Evolutionary conservation across 2,888 invertebrate species (phyloP), one percentile per base, ranked within the genome.

Genomic region (Cephonodes hylas): DNA sequence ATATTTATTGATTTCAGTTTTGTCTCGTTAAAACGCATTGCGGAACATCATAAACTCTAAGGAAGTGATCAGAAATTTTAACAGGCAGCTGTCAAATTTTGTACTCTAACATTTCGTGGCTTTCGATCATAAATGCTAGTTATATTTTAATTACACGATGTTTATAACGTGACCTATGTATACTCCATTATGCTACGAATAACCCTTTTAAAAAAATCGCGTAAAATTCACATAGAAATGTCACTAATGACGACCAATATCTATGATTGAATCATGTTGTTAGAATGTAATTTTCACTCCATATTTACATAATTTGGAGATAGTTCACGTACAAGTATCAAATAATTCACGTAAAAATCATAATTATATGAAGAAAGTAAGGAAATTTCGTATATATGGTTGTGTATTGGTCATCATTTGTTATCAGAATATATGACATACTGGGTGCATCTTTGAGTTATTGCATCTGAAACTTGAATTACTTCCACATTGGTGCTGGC

Each of bases 61-160:
- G 72, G 83, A 81, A 76, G 68, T 64, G 63, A 64, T 68, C 65
- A 69, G 63, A 70, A 83, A 83, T 76, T 72, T 74, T 65, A 63
- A 70, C 76, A 76, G 79, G 81, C 87, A 85, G 80, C 85, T 87
- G 88, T 88, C 88, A 88, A 80, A 81, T 66, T 78, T 76, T 58
- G 66, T 64, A 56, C 58, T 63, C 60, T 67, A 75, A 70, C 70
- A 77, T 77, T 73, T 72, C 63, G 60, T 38, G 60, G 60, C 69
- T 68, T 72, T 72, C 66, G 57, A 60, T 63, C 58, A 61, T 60
- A 65, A 66, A 62, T 63, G 38, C 48, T 46, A 13, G 7, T 23
- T 61, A 15, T 46, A 13, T 58, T 38, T 31, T 7, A 20, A 10
- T 44, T 27, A 53, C n/a, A 53, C 38, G 27, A 60, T 60, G 1